Evolutionary conservation across 2,113 vertebrate species (phyloP).

Genomic region (Delphinapterus leucas): DNA sequence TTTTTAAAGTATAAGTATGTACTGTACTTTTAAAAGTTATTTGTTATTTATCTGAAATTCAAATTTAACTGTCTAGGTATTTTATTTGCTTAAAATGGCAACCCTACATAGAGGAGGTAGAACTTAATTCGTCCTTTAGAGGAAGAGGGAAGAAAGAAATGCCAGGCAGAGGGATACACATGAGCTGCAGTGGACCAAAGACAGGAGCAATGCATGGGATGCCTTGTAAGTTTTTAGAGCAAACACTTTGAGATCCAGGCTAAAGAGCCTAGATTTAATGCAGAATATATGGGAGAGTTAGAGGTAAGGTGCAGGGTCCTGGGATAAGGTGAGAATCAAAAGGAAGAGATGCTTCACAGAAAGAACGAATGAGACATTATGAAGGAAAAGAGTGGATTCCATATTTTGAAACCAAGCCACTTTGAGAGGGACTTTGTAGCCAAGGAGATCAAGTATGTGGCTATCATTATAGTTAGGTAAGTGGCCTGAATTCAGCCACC

Average conservation of each 20-base stretch:
- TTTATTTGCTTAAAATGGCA: constrained; percentile 18
- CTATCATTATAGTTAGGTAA: neutral
- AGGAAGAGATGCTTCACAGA: neutral
- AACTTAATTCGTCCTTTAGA: neutral
- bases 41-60: constrained; percentile 1
- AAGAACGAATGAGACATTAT: neutral
- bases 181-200: neutral
- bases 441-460: neutral
- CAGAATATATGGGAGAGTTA: neutral
- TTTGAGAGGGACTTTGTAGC: neutral
- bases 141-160: neutral
- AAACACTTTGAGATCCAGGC: neutral
- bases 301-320: neutral
- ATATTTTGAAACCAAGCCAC: neutral
- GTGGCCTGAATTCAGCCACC: neutral
- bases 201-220: neutral
- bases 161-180: neutral
- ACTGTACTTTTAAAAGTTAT: neutral
- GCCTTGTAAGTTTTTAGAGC: neutral
- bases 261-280: neutral
- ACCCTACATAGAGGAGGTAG: neutral
- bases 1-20: neutral
- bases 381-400: neutral
- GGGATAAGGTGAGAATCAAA: neutral
- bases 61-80: neutral